phyloP scores from a whole-genome alignment of 2,888 invertebrate genomes.

The Acutogordius australiensis region DNA sequence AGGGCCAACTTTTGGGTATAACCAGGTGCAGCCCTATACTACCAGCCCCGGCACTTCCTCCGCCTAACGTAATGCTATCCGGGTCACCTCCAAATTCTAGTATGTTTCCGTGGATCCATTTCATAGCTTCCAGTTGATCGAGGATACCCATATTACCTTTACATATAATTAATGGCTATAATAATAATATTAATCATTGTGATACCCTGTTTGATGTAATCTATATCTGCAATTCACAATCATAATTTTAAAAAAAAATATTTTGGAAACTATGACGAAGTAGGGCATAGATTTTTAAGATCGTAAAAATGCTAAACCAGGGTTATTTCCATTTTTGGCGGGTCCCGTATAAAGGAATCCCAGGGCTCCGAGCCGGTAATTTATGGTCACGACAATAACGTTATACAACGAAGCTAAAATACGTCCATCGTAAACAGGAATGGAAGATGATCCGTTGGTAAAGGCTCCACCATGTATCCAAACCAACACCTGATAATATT shows the following conservation, averaged over 20 bases:
- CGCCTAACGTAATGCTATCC: conserved; percentile 61
- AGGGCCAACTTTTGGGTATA: conserved; percentile 44
- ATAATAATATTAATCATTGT: too few relatives aligned
- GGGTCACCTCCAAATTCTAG: conserved; percentile 45
- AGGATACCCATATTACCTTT: conserved; percentile 69
- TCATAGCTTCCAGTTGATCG: conserved; percentile 70
- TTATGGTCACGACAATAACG: conserved; percentile 64
- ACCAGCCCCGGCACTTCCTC: conserved; percentile 76
- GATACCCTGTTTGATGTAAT: too few relatives aligned
- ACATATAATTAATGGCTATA: too few relatives aligned
- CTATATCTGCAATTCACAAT: too few relatives aligned
- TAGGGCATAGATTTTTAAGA: too few relatives aligned
- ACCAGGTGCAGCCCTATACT: conserved; percentile 32
- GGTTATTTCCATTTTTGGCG: too few relatives aligned
- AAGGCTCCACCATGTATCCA: neutral
- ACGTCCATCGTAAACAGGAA: neutral
- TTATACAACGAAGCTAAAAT: conserved; percentile 50
- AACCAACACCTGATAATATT: too few relatives aligned
- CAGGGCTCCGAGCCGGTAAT: conserved; percentile 64
- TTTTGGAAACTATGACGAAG: too few relatives aligned
- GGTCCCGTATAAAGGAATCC: too few relatives aligned
- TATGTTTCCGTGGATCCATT: conserved; percentile 72
- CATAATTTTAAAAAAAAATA: too few relatives aligned
- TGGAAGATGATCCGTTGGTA: neutral
- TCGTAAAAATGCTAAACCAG: too few relatives aligned